Percentiles rank a stretch among this genome's conserved stretches.
Conservation (phyloP, 2,113 vertebrate genomes). For the Myotis lucifugus region DNA sequence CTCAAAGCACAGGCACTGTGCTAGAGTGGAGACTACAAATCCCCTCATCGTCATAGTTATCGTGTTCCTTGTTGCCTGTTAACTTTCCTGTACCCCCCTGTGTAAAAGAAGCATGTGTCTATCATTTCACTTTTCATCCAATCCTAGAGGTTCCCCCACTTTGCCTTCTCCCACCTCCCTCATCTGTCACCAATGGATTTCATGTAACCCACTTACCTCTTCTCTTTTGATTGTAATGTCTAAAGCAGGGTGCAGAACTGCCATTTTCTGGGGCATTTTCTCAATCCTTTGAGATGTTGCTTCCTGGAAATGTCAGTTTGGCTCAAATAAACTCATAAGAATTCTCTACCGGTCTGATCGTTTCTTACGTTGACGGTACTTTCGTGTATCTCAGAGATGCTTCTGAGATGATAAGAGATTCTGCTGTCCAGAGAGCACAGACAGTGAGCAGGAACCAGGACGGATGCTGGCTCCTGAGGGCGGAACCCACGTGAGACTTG, state of each 20-base stretch:
- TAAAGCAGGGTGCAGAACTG: not conserved
- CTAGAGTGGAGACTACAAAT: too few relatives aligned
- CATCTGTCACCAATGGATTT: not conserved
- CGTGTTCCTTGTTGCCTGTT: too few relatives aligned
- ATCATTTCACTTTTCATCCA: not conserved
- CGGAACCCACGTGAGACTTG: not conserved
- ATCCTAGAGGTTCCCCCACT: not conserved
- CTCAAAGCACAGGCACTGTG: too few relatives aligned
- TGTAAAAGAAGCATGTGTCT: too few relatives aligned
- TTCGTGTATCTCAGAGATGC: not conserved
- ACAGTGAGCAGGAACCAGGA: not conserved
- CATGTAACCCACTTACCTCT: not conserved
- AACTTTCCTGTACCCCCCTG: too few relatives aligned
- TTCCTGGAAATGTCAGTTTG: not conserved
- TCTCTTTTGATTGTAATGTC: not conserved
- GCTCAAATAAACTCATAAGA: not conserved
- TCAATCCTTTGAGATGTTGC: not conserved
- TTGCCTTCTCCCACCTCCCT: not conserved
- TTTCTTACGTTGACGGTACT: not conserved
- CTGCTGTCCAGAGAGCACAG: not conserved
- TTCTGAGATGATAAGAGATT: conserved; percentile 5
- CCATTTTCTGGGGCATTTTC: too few relatives aligned
- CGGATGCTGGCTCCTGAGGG: too few relatives aligned
- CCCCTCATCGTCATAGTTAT: too few relatives aligned
- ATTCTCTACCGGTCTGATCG: not conserved